A percentile compares a stretch with the other conserved stretches of the same genome.
These are phyloP conservation scores for Frankliniella intonsa DNA, from an alignment of 2,888 invertebrate species.

Conservation along the genomic window DNA sequence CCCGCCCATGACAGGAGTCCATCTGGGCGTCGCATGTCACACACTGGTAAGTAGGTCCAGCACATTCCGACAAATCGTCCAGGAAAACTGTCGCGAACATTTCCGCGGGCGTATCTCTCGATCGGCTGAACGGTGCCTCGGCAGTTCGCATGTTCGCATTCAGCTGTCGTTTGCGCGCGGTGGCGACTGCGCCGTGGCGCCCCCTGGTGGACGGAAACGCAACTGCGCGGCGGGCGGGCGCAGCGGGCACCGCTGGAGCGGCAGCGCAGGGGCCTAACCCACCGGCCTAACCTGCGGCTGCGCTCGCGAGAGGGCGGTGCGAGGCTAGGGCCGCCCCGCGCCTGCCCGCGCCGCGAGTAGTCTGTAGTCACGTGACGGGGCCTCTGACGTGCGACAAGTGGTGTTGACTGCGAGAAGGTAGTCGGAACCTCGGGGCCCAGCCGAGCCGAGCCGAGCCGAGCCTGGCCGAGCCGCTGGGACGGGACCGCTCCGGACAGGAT, in stretches of 20 bases:
- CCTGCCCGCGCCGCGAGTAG: too few species aligned
- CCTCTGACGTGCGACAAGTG: slow-evolving; percentile 16
- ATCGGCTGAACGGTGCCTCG: too few species aligned
- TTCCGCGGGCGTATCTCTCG: too few species aligned
- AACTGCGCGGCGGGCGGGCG: neutral
- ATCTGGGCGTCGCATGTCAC: too few species aligned
- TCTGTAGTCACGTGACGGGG: neutral
- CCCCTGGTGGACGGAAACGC: neutral
- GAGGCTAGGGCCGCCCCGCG: too few species aligned
- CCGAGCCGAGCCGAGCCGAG: neutral
- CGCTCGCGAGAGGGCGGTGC: too few species aligned
- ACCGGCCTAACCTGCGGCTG: too few species aligned
- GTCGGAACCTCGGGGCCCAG: neutral
- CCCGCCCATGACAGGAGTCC: too few species aligned
- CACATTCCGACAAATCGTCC: too few species aligned
- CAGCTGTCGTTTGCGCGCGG: neutral
- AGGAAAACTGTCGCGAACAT: too few species aligned
- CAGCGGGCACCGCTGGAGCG: neutral
- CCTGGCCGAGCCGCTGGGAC: neutral
- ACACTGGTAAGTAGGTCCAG: too few species aligned
- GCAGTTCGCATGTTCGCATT: neutral
- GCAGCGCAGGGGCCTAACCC: too few species aligned
- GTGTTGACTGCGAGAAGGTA: slow-evolving; percentile 17
- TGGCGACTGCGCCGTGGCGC: neutral
- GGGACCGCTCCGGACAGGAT: neutral